These are phyloP conservation scores for Cercopithecus neglectus DNA, from an alignment of 2,797 vertebrate species.

Conservation along the genomic window DNA sequence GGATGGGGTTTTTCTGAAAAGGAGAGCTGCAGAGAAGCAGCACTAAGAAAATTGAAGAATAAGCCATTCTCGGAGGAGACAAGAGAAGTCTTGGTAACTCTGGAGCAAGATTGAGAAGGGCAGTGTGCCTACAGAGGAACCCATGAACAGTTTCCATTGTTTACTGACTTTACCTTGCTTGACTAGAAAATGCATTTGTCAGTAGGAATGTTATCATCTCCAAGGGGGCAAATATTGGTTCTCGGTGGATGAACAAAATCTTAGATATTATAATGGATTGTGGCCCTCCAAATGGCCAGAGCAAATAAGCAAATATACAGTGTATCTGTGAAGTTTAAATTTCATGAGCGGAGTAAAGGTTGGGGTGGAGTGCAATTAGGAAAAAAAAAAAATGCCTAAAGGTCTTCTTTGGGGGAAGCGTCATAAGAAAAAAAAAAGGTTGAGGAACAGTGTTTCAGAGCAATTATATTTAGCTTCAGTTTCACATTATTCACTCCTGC, in stretches of 20 bases:
- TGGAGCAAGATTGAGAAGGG: not conserved
- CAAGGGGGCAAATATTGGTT: not conserved
- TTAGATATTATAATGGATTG: not conserved
- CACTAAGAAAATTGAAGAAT: not conserved
- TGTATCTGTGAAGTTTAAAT: not conserved
- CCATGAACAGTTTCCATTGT: not conserved
- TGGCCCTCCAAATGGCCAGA: not conserved
- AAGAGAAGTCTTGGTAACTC: not conserved
- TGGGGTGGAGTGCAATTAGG: not conserved
- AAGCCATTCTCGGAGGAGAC: not conserved
- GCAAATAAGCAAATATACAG: constrained; percentile 18
- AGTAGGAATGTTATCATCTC: not conserved
- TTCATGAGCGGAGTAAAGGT: not conserved
- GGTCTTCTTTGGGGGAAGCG: not conserved
- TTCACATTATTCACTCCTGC: not conserved
- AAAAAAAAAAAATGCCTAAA: not conserved
- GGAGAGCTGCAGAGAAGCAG: not conserved
- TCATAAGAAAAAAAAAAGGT: not conserved
- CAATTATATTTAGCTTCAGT: not conserved
- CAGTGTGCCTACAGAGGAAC: not conserved
- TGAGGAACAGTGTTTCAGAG: not conserved
- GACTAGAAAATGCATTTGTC: not conserved
- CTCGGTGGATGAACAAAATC: not conserved
- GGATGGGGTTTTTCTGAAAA: not conserved
- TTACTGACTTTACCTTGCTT: not conserved